These are phyloP conservation scores for Sporophila hypoxantha DNA, from an alignment of 2,113 vertebrate species.

Conservation along the genomic window DNA sequence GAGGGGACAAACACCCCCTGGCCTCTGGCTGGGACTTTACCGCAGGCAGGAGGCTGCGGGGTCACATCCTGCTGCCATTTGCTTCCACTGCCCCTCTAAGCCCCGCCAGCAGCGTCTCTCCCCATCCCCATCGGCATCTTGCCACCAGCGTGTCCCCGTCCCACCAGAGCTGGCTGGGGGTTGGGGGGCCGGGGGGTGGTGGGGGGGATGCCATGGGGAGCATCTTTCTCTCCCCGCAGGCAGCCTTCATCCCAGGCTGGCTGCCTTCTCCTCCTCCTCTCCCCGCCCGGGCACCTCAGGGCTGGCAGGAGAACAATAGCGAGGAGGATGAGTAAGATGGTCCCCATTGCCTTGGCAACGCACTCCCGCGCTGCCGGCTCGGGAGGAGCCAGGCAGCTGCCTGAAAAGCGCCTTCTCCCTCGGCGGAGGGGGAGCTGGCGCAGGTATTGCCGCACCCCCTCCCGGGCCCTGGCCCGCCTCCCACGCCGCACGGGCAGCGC, in stretches of 20 bases:
- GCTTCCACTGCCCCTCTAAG: background rate
- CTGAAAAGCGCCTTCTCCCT: slow-evolving; percentile 41
- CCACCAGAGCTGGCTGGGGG: background rate
- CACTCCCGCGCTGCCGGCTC: slow-evolving; percentile 43
- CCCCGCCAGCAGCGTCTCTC: fast-evolving
- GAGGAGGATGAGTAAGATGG: slow-evolving; percentile 65
- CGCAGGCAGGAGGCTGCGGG: fast-evolving
- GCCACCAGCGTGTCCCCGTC: background rate
- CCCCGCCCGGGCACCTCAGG: slow-evolving; percentile 26
- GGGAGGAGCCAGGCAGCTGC: slow-evolving; percentile 48
- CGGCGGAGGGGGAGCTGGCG: slow-evolving; percentile 20
- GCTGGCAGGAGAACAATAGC: slow-evolving; percentile 63
- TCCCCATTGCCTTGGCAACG: slow-evolving; percentile 60
- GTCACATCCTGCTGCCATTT: background rate
- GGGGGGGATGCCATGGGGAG: fast-evolving
- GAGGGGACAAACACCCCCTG: background rate
- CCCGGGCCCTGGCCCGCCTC: slow-evolving; percentile 31
- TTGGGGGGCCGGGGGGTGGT: fast-evolving
- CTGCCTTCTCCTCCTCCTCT: slow-evolving; percentile 49
- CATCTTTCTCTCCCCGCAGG: background rate
- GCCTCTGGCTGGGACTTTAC: background rate
- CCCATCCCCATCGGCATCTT: background rate
- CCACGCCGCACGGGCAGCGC: slow-evolving; percentile 46
- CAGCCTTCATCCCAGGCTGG: slow-evolving; percentile 15
- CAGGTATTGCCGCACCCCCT: slow-evolving; percentile 45